Conservation (phyloP, 2,113 vertebrate genomes). For the Archilochus colubris region DNA sequence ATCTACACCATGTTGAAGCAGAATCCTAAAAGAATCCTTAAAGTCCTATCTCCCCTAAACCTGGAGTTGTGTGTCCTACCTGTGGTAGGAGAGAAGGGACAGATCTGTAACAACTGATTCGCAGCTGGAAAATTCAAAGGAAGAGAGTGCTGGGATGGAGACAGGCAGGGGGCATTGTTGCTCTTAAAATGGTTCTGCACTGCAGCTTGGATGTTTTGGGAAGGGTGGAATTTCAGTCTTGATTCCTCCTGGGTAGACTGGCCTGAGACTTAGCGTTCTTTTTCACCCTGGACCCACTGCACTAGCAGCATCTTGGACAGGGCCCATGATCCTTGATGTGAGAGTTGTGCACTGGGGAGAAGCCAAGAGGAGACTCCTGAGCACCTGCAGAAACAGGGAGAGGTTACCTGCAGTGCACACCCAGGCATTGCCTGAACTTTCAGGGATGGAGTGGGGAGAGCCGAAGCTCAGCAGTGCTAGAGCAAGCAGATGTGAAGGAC, state of each 20-base stretch:
- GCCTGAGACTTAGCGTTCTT: not conserved
- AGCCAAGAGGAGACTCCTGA: not conserved
- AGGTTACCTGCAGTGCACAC: not conserved
- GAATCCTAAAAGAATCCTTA: not conserved
- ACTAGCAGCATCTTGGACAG: not conserved
- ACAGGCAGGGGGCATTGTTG: constrained; percentile 67
- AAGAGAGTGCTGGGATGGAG: not conserved
- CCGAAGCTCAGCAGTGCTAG: not conserved
- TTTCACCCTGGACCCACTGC: not conserved
- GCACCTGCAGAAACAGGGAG: not conserved
- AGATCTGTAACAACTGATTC: not conserved
- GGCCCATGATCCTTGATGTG: not conserved
- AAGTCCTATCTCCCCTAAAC: not conserved
- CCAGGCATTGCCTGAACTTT: not conserved
- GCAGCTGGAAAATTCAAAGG: not conserved
- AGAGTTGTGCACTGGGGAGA: not conserved
- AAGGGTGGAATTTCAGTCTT: not conserved
- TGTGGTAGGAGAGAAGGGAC: not conserved
- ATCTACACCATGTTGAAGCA: not conserved
- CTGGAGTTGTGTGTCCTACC: not conserved
- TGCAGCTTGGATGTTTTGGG: not conserved
- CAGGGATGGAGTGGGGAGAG: not conserved
- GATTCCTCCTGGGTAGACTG: not conserved
- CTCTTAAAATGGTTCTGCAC: constrained; percentile 40
- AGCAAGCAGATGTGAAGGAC: not conserved